These are phyloP conservation scores for Mesorhabditis spiculigera DNA, from an alignment of 2,888 invertebrate species.

Conservation along the genomic window DNA sequence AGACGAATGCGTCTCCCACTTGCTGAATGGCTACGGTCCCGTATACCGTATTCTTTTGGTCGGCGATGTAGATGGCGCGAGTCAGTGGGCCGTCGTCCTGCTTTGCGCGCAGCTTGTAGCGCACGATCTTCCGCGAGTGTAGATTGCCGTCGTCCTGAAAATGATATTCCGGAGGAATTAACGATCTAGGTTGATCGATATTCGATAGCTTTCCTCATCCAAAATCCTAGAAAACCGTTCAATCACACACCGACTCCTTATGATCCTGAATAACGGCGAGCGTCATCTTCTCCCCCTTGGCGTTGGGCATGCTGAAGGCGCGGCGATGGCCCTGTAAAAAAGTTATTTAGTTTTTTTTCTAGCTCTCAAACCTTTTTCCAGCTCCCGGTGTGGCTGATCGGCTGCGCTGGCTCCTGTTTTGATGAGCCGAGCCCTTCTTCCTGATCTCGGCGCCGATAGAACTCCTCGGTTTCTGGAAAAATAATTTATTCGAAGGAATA, in stretches of 20 bases:
- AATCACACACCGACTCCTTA: conserved; percentile 13
- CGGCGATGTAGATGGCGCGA: not conserved
- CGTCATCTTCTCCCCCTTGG: conserved; percentile 45
- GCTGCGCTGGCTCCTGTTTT: not conserved
- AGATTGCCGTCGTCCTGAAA: conserved; percentile 43
- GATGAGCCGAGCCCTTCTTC: not conserved
- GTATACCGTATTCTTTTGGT: not conserved
- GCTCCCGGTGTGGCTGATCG: not conserved
- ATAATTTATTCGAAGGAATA: no score
- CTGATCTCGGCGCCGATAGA: not conserved
- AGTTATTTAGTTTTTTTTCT: conserved; percentile 13
- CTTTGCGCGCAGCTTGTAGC: conserved; percentile 46
- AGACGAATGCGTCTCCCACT: not conserved
- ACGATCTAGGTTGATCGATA: not conserved
- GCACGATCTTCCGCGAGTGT: conserved; percentile 41
- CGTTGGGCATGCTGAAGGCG: conserved; percentile 57
- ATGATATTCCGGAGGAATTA: not conserved
- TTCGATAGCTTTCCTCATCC: not conserved
- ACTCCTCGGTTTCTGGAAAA: conserved; percentile 1
- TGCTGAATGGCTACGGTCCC: not conserved
- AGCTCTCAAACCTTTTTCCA: conserved; percentile 5
- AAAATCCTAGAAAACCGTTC: conserved; percentile 7
- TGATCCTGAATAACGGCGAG: conserved; percentile 50
- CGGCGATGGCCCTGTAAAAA: conserved; percentile 46
- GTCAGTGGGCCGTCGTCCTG: not conserved